Evolutionary conservation across 2,888 invertebrate genomes (phyloP), one percentile per base, ranked within the genome.

Genomic region (Phania funesta): DNA sequence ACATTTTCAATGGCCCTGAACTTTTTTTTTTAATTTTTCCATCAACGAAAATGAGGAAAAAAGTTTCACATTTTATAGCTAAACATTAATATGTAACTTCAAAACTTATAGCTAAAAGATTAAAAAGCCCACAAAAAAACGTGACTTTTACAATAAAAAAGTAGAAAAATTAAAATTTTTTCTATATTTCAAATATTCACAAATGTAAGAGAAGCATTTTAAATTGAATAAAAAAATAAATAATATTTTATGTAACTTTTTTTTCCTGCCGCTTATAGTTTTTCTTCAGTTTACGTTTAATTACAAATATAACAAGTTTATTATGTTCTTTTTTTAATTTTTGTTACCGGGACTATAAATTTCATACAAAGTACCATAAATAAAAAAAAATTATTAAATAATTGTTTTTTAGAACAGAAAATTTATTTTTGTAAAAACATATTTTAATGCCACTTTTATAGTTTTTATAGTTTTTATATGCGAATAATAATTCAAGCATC

Each of bases 21-120:
- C 48, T 50, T 78, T 48, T 70, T 77, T 48, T 56, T 77, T 64
- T 62, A 56, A 62, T 56, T 77, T 70, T 56, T 64, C 24, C 20
- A 60, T 16, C 16, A 48, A 46, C 16, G 0, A 13, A 13, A 44
- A 52, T n/a, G n/a, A n/a, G n/a, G n/a, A 75, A 76, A 20, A 24
- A 13, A n/a, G 22, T 32, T 22, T 54, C n/a, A 16, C 38, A 29
- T 26, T 20, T 29, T 54, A 9, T 41, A 54, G n/a, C 44, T 52
- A 44, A 68, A 11, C 24, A 44, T 22, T n/a, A 6, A 48, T 35
- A 50, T 65, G 11, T 5, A 22, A 20, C 16, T n/a, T 3, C 16
- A 35, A 1, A 62, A 29, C 9, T 62, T 7, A 7, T n/a, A 11
- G 11, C 29, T 18, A 11, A 44, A 60, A 44, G 44, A 26, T 2